These are phyloP conservation scores for Fulica atra DNA, from an alignment of 2,113 vertebrate genomes.

Conservation along the genomic window DNA sequence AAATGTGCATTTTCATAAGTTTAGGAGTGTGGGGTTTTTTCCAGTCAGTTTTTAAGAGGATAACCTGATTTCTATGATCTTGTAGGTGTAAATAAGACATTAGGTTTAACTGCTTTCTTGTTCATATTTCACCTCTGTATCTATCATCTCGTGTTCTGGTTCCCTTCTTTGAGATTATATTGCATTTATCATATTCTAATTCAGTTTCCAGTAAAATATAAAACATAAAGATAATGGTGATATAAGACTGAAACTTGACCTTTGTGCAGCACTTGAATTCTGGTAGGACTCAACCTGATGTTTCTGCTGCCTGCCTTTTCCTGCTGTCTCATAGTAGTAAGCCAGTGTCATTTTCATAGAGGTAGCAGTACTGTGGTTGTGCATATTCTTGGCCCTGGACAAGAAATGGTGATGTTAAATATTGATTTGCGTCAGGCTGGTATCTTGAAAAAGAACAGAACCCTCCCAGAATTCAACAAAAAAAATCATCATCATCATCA, in stretches of 20 bases:
- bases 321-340: not conserved
- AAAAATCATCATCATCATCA: not conserved
- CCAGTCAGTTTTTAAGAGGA: not conserved
- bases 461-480: not conserved
- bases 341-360: not conserved
- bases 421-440: not conserved
- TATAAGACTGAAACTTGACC: not conserved
- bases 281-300: not conserved
- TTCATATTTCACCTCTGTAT: not conserved
- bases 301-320: not conserved
- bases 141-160: not conserved
- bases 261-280: not conserved
- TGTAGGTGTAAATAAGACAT: not conserved
- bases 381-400: not conserved
- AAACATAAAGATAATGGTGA: not conserved
- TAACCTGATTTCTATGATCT: not conserved
- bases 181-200: not conserved
- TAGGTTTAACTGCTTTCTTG: not conserved
- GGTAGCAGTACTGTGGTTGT: not conserved
- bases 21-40: not conserved
- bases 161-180: not conserved
- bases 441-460: not conserved
- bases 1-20: not conserved
- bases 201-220: not conserved
- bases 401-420: not conserved